Conservation (phyloP, 2,797 vertebrate species). For the Setipinna tenuifilis region DNA sequence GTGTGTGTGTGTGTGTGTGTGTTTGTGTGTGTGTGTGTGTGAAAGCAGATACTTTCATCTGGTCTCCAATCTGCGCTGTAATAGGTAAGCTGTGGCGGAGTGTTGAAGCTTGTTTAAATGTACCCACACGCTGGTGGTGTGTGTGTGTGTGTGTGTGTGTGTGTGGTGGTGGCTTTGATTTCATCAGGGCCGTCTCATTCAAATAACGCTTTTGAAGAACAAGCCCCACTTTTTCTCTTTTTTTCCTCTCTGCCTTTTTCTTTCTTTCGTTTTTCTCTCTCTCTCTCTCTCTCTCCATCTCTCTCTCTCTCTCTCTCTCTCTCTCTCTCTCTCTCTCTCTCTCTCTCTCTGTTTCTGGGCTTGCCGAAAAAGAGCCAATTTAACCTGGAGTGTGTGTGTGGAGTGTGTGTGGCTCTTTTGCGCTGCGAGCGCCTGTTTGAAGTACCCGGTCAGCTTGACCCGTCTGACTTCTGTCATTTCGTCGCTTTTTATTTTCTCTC, state of each 20-base stretch:
- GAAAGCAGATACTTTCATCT: no score
- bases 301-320: neutral
- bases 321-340: neutral
- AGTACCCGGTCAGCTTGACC: conserved; percentile 98
- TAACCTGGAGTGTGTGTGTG: conserved; percentile 91
- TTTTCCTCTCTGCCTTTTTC: neutral
- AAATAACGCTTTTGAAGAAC: conserved; percentile 93
- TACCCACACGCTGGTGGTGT: conserved; percentile 82
- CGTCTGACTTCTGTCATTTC: conserved; percentile 98
- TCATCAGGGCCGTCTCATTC: conserved; percentile 92
- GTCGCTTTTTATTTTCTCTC: conserved; percentile 90
- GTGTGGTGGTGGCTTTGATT: conserved; percentile 92
- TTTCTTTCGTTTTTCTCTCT: conserved; percentile 43
- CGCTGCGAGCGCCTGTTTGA: conserved; percentile 87
- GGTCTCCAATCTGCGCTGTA: no score
- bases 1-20: no score
- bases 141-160: no score
- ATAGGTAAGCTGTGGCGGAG: conserved; percentile 91
- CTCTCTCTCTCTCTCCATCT: neutral
- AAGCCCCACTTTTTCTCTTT: conserved; percentile 72
- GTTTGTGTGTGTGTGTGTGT: no score
- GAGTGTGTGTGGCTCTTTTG: conserved; percentile 87
- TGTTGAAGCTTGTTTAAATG: conserved; percentile 93
- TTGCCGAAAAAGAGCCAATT: conserved; percentile 94
- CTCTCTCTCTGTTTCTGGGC: neutral